Percentiles rank a stretch among this genome's conserved stretches.
Conservation (phyloP, 2,888 invertebrate genomes). For the Drosophila parthenogenetica region DNA sequence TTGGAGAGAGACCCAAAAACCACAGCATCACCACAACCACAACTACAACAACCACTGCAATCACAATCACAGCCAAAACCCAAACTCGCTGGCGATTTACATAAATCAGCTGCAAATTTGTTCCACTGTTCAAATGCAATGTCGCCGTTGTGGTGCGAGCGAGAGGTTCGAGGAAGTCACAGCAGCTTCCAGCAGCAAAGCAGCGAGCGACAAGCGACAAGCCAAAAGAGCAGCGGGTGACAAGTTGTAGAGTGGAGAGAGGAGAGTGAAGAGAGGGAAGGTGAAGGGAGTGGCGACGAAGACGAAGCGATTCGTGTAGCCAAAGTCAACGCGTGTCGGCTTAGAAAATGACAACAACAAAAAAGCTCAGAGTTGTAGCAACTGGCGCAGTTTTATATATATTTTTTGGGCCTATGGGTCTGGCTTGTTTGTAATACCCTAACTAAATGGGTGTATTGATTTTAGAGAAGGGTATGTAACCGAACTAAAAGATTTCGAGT, state of each 20-base stretch:
- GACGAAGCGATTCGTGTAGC: constrained; percentile 41
- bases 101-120: constrained; percentile 80
- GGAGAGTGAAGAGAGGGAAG: background rate
- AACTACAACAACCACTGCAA: background rate
- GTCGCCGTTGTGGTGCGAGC: constrained; percentile 64
- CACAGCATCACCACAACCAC: background rate
- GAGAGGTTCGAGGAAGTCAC: constrained; percentile 76
- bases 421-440: constrained; percentile 6
- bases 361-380: constrained; percentile 56
- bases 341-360: constrained; percentile 48
- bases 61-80: constrained; percentile 13
- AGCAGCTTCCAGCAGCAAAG: constrained; percentile 67
- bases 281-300: background rate
- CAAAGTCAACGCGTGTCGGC: constrained; percentile 79
- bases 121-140: constrained; percentile 80
- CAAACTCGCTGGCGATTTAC: constrained; percentile 65
- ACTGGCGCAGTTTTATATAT: constrained; percentile 51
- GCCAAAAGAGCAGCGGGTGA: constrained; percentile 22
- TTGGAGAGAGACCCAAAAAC: constrained; percentile 40
- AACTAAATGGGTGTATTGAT: background rate
- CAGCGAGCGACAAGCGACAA: constrained; percentile 45
- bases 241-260: background rate
- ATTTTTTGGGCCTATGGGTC: constrained; percentile 12
- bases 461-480: too few species aligned
- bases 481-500: too few species aligned